phyloP scores from a whole-genome alignment of 2,888 invertebrate genomes.

The Drosophila nigricruria region DNA sequence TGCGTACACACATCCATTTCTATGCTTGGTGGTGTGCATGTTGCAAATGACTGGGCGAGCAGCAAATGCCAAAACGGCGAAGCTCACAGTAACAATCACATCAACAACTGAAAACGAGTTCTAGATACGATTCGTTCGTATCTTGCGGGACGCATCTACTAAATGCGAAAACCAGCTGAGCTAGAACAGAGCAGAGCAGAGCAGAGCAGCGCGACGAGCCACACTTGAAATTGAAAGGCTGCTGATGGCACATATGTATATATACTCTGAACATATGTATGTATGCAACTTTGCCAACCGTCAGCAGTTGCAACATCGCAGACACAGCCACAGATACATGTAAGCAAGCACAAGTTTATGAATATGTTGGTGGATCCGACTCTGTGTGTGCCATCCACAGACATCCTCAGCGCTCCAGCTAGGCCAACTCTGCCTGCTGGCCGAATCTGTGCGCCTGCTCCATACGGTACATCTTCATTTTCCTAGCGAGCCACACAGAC shows the following conservation, averaged over 20 bases:
- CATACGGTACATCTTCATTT: conserved; percentile 83
- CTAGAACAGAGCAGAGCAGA: conserved; percentile 61
- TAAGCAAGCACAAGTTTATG: conserved; percentile 11
- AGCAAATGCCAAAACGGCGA: conserved; percentile 44
- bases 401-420: conserved; percentile 56
- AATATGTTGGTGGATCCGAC: conserved; percentile 42
- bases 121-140: conserved; percentile 67
- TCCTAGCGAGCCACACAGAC: conserved; percentile 57
- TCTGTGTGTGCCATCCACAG: conserved; percentile 55
- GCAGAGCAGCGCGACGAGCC: conserved; percentile 30
- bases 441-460: conserved; percentile 75
- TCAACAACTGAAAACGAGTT: conserved; percentile 60
- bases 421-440: conserved; percentile 43
- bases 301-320: conserved; percentile 48
- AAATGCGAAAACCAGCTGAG: conserved; percentile 74
- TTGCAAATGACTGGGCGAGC: conserved; percentile 76
- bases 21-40: conserved; percentile 68
- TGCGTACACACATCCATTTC: conserved; percentile 22
- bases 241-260: conserved; percentile 22
- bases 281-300: conserved; percentile 24
- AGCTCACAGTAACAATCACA: conserved; percentile 9
- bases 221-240: conserved; percentile 42
- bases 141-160: conserved; percentile 64
- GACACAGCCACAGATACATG: conserved; percentile 36
- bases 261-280: conserved; percentile 5